Evolutionary conservation across 2,888 invertebrate species (phyloP).

Genomic region (Arctia plantaginis): DNA sequence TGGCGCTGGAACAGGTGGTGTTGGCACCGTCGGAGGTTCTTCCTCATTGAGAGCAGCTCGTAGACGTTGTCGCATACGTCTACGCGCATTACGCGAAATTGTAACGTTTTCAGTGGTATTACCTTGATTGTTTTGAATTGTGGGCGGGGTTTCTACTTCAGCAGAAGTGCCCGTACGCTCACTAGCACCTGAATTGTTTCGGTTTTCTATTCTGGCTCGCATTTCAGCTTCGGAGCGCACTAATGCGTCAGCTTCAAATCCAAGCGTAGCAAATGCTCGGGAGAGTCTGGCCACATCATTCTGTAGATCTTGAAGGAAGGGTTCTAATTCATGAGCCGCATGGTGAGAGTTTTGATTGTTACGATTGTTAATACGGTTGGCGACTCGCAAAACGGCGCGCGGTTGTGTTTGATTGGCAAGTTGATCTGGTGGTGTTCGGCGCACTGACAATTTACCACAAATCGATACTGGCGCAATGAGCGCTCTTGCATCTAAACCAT

Average conservation of each 20-base stretch:
- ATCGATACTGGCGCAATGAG: slow-evolving; percentile 66
- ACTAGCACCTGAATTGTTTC: slow-evolving; percentile 35
- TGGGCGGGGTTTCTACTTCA: slow-evolving; percentile 35
- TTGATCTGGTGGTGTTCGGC: slow-evolving; percentile 71
- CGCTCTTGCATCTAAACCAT: slow-evolving; percentile 70
- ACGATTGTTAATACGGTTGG: slow-evolving; percentile 66
- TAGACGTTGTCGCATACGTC: slow-evolving; percentile 73
- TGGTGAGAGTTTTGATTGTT: slow-evolving; percentile 45
- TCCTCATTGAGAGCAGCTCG: slow-evolving; percentile 66
- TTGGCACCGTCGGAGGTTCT: slow-evolving; percentile 38
- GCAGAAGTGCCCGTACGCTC: slow-evolving; percentile 35
- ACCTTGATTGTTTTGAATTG: slow-evolving; percentile 37
- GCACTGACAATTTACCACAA: slow-evolving; percentile 71
- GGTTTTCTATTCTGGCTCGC: slow-evolving; percentile 60
- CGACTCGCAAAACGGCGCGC: slow-evolving; percentile 78
- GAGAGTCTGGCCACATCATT: slow-evolving; percentile 73
- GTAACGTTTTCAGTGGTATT: slow-evolving; percentile 35
- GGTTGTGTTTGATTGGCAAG: slow-evolving; percentile 67
- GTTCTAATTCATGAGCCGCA: slow-evolving; percentile 63
- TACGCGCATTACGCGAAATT: slow-evolving; percentile 73
- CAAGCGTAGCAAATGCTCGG: slow-evolving; percentile 73
- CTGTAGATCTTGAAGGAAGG: slow-evolving; percentile 73
- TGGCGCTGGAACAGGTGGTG: slow-evolving; percentile 33
- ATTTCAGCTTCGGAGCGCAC: slow-evolving; percentile 68
- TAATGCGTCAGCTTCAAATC: slow-evolving; percentile 68